phyloP scores from a whole-genome alignment of 2,113 vertebrate species.

The Tonatia bakeri region DNA sequence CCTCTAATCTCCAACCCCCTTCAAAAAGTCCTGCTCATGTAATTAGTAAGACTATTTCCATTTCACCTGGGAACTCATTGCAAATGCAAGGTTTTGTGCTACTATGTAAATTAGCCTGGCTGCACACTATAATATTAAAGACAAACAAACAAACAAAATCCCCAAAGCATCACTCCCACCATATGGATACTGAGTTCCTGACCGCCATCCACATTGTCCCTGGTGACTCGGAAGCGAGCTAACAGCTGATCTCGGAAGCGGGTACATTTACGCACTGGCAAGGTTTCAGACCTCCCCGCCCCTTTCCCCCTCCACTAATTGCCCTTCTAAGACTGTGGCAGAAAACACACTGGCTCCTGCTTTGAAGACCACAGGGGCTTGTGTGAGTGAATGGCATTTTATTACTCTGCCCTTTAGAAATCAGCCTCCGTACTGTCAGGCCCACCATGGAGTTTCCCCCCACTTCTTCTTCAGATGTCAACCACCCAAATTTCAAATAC shows the following conservation, averaged over 20 bases:
- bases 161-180: not conserved
- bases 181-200: not conserved
- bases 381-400: slow-evolving; percentile 23
- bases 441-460: not conserved
- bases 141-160: slow-evolving; percentile 10
- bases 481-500: not conserved
- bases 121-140: not conserved
- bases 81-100: not conserved
- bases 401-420: slow-evolving; percentile 34
- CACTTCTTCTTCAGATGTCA: not conserved
- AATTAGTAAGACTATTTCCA: not conserved
- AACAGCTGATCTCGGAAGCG: not conserved
- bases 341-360: not conserved
- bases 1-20: not conserved
- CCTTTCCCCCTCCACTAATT: not conserved
- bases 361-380: slow-evolving; percentile 39
- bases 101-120: not conserved
- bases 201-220: not conserved
- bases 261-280: not conserved
- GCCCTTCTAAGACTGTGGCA: not conserved
- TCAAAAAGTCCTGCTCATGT: not conserved
- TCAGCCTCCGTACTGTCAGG: not conserved
- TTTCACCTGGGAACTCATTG: not conserved
- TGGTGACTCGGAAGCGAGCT: not conserved
- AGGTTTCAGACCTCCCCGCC: not conserved